Percentiles rank a stretch among this genome's conserved stretches.
phyloP scores from a whole-genome alignment of 2,113 vertebrate species.

The Rattus rattus region DNA sequence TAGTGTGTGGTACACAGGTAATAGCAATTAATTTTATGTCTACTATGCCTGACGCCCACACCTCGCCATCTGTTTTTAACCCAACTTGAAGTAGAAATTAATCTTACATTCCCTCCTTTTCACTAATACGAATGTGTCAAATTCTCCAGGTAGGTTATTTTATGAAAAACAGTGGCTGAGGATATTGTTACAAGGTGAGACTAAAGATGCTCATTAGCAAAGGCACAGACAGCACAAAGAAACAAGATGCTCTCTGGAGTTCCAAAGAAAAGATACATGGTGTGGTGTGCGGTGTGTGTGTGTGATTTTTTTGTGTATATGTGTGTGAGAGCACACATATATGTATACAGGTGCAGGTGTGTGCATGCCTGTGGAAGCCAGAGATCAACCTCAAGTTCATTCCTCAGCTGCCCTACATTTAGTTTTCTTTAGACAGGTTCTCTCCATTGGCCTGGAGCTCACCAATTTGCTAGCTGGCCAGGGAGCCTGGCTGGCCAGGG shows the following conservation, averaged over 20 bases:
- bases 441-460: background rate
- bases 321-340: background rate
- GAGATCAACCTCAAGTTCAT: too few species aligned
- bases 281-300: background rate
- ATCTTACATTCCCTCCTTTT: background rate
- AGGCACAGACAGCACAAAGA: background rate
- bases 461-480: background rate
- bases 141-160: slow-evolving; percentile 3
- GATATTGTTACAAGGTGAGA: background rate
- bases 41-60: background rate
- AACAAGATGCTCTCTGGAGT: background rate
- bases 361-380: background rate
- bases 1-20: background rate
- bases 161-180: background rate
- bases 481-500: too few species aligned
- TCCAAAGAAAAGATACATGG: background rate
- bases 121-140: background rate
- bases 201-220: background rate
- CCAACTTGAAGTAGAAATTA: background rate
- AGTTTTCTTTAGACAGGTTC: background rate
- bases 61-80: background rate
- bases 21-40: background rate
- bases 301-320: background rate
- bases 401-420: background rate
- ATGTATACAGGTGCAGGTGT: background rate